Evolutionary conservation across 2,113 vertebrate species (phyloP), one percentile per base, ranked within the genome.

Genomic region (Acrocephalus kingi): DNA sequence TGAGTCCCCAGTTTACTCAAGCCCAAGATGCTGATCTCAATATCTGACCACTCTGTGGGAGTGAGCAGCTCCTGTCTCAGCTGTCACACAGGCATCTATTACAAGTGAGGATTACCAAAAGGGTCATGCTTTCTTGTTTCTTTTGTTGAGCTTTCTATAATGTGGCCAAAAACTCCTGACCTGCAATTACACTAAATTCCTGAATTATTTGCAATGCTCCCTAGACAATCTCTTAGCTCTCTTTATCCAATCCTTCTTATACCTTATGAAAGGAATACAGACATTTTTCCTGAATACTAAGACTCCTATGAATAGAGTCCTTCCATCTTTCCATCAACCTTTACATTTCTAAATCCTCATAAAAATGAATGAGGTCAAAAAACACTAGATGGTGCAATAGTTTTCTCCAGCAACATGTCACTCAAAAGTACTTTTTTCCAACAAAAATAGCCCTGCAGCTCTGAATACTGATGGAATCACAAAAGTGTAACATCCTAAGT

Each of bases 321-420:
- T 59, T 87, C 69, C 51, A 5, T 72, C 80, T 73, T 94, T 89
- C 64, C 73, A 84, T 74, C 24, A 55, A 72, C 9, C 7, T 3
- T 0, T 45, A 56, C 1, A 0, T 39, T 73, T 89, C 69, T 73
- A 87, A 89, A 93, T 84, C 62, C 37, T 87, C 69, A 82, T 43
- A 43, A 87, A 95, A 95, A 84, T 31, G 8, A 89, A 68, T 37
- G 10, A 95, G 12, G 15, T 76, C 48, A 79, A 94, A 94, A 87
- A 95, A 3, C 25, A 73, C 33, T 77, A 95, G 54, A 85, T 64
- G 58, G 81, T 82, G 58, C 24, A 78, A 35, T 31, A 52, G 77
- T 84, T 81, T 92, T 84, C 89, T 84, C 61, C 33, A 78, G 19
- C 6, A 6, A 41, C 18, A 21, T 69, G 55, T 71, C 64, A 56